A percentile compares a stretch with the other conserved stretches of the same genome.
These are phyloP conservation scores for Chrysocyon brachyurus DNA, from an alignment of 2,797 vertebrate genomes.

Conservation along the genomic window DNA sequence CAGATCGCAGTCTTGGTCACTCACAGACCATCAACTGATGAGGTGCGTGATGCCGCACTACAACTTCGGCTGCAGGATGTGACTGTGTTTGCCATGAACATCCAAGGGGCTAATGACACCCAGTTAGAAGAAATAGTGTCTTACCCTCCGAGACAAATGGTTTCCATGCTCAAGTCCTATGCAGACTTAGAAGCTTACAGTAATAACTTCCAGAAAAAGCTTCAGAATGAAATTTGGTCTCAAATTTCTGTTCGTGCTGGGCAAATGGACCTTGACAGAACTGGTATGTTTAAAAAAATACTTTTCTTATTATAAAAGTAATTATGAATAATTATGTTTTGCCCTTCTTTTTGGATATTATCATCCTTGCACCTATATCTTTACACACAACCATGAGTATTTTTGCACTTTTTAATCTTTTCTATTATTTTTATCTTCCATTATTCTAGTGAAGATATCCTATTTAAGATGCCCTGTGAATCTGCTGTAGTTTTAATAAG, in stretches of 20 bases:
- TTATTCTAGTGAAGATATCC: background rate
- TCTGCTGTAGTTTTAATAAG: background rate
- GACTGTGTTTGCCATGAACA: constrained; percentile 76
- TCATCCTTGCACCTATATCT: background rate
- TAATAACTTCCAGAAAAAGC: constrained; percentile 79
- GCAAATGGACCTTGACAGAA: constrained; percentile 71
- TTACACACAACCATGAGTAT: background rate
- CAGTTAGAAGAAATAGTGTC: constrained; percentile 81
- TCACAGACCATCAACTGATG: constrained; percentile 74
- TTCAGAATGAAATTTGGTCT: constrained; percentile 80
- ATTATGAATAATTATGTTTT: background rate
- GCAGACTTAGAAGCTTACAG: constrained; percentile 61
- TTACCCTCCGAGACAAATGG: constrained; percentile 66
- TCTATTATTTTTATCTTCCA: background rate
- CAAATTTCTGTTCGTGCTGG: constrained; percentile 26
- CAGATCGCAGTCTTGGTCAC: constrained; percentile 83
- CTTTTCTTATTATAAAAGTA: background rate
- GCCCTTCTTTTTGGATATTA: background rate
- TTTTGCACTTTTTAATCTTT: background rate
- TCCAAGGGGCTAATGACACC: constrained; percentile 66
- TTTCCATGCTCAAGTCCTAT: constrained; percentile 68
- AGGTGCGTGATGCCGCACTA: constrained; percentile 23
- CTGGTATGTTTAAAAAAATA: constrained; percentile 76
- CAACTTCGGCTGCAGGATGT: constrained; percentile 70
- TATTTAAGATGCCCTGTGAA: background rate